phyloP scores from a whole-genome alignment of 2,113 vertebrate genomes.

The Catharus bicknelli region DNA sequence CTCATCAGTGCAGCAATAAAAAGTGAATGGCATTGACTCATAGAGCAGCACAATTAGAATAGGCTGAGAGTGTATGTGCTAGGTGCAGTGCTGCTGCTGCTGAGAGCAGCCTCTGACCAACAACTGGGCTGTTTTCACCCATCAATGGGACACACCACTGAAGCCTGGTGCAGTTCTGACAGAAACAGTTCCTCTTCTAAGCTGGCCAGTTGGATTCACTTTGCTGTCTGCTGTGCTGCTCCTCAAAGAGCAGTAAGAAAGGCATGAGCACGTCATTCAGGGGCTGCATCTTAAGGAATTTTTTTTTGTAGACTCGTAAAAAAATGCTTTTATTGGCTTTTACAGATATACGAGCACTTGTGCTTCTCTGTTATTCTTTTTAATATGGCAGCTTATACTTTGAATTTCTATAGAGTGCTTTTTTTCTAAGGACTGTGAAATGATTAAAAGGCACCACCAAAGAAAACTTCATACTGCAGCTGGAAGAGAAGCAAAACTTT shows the following conservation, averaged over 20 bases:
- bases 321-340: not conserved
- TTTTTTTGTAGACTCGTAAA: not conserved
- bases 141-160: not conserved
- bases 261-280: not conserved
- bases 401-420: not conserved
- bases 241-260: not conserved
- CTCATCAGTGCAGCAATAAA: not conserved
- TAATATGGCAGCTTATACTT: not conserved
- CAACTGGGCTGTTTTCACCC: not conserved
- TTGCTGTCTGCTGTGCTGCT: not conserved
- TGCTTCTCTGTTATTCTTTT: not conserved
- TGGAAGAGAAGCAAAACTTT: constrained; percentile 1
- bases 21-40: not conserved
- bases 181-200: not conserved
- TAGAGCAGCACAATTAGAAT: not conserved
- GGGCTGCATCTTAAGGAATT: not conserved
- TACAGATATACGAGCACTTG: not conserved
- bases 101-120: not conserved
- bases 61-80: not conserved
- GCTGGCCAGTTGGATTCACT: not conserved
- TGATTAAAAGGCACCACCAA: not conserved
- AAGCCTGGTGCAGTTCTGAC: not conserved
- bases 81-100: not conserved
- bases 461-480: not conserved
- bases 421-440: not conserved